Evolutionary conservation across 2,888 invertebrate genomes (phyloP), one percentile per base, ranked within the genome.

Genomic region (Eristalinus sepulchralis): DNA sequence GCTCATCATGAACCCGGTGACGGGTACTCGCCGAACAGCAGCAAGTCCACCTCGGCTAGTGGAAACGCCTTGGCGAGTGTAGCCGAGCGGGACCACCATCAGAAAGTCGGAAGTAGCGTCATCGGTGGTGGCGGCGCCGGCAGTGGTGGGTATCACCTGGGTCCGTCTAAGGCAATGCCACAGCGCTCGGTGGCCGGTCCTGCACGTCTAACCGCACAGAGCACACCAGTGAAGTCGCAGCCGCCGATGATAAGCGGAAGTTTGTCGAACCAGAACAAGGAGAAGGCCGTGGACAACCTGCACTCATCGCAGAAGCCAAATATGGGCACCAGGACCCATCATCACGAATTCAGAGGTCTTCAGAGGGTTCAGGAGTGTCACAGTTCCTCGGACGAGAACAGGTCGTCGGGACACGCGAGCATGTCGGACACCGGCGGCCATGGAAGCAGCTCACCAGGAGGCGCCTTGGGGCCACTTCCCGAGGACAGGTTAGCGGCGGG

Each of bases 391-490:
- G 97, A 97, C 90, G 97, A 97, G 93, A 97, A 97, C 92, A 94
- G 97, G 39, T 97, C 97, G n/a, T 97, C 97, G 0, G 97, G 97
- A 0, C 97, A 97, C 92, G 97, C 97, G 8, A 97, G 97, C 89
- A 97, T 97, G 97, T 97, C 97, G n/a, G 97, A 97, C 92, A 97
- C 97, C 70, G 97, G 97, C 2, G 95, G 95, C 27, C 94, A 95
- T 75, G 95, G 94, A 80, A 94, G 94, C 89, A 94, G 94, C 60
- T 94, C 94, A 5, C 94, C 94, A 34, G 92, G 92, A 0, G 94
- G 94, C 47, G 92, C 93, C 66, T 80, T 93, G 90, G 91, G 94
- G 89, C 92, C 94, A 90, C 89, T 94, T 92, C 90, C 94, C 73
- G 92, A 95, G 91, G 96, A 94, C 93, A 94, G 94, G 89, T 93